These are phyloP conservation scores for Physocephala rufipes DNA, from an alignment of 2,888 invertebrate species.

Conservation along the genomic window DNA sequence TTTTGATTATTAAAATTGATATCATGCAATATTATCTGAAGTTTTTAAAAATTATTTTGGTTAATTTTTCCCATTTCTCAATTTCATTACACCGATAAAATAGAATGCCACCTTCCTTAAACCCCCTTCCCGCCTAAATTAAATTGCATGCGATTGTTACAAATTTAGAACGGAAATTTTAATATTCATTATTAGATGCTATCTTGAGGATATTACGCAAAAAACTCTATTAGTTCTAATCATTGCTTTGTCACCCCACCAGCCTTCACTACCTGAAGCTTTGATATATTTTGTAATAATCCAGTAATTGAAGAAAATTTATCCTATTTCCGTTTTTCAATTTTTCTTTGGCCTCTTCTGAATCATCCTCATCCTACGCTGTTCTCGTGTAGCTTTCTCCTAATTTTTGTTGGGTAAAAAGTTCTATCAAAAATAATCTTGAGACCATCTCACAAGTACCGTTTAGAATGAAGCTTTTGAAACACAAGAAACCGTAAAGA, in stretches of 20 bases:
- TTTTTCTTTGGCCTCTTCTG: neutral
- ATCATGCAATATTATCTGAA: neutral
- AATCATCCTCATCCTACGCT: neutral
- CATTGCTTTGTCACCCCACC: neutral
- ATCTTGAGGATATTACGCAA: neutral
- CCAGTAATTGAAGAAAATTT: too few relatives aligned
- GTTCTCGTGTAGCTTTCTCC: neutral
- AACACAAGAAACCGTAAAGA: constrained; percentile 40
- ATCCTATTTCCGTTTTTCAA: neutral
- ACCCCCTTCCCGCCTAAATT: neutral
- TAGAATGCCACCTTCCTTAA: neutral
- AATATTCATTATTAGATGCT: constrained; percentile 10
- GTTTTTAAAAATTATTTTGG: neutral
- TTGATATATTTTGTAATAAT: too few relatives aligned
- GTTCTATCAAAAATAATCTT: neutral
- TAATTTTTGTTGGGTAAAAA: neutral
- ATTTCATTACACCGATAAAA: neutral
- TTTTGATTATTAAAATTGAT: neutral
- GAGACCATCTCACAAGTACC: constrained; percentile 68
- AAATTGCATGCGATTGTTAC: constrained; percentile 35
- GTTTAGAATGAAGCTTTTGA: constrained; percentile 54
- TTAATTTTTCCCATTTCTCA: neutral
- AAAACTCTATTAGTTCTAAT: constrained; percentile 1
- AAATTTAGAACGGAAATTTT: constrained; percentile 11
- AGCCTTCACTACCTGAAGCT: too few relatives aligned